Conservation (phyloP, 2,113 vertebrate genomes). For the Pelvicachromis taeniatus region DNA sequence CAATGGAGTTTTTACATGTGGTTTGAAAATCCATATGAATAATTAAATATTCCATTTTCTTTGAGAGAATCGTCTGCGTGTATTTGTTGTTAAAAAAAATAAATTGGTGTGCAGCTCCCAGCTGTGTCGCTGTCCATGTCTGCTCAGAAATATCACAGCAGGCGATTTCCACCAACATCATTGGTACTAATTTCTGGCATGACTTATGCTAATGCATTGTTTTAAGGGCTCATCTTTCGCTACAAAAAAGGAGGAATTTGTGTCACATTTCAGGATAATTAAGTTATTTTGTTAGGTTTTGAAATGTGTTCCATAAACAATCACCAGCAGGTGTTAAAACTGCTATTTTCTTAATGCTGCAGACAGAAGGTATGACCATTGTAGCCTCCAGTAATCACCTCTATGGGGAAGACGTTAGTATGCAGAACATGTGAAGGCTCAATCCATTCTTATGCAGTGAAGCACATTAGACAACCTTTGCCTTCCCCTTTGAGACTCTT, state of each 20-base stretch:
- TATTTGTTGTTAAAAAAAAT: conserved; percentile 41
- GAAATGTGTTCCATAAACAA: background rate
- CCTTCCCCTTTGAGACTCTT: conserved; percentile 29
- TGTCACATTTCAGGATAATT: background rate
- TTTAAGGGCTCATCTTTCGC: background rate
- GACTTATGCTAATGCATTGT: conserved; percentile 33
- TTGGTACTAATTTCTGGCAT: conserved; percentile 32
- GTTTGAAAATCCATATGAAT: conserved; percentile 37
- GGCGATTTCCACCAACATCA: conserved; percentile 30
- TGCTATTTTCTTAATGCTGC: background rate
- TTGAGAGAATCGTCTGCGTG: conserved; percentile 41
- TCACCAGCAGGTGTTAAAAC: background rate
- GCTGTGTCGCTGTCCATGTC: conserved; percentile 47
- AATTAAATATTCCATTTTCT: conserved; percentile 61
- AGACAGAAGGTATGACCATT: background rate
- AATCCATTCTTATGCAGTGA: conserved; percentile 44
- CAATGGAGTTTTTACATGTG: conserved; percentile 11
- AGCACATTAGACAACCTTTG: conserved; percentile 52
- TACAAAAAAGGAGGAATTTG: background rate
- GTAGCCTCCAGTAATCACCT: conserved; percentile 23
- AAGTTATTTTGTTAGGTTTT: background rate
- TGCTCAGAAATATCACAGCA: conserved; percentile 29
- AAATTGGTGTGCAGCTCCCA: conserved; percentile 43
- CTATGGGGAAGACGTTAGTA: conserved; percentile 40
- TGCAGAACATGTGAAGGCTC: conserved; percentile 37